phyloP scores from a whole-genome alignment of 2,888 invertebrate genomes.

The Spisula solida region DNA sequence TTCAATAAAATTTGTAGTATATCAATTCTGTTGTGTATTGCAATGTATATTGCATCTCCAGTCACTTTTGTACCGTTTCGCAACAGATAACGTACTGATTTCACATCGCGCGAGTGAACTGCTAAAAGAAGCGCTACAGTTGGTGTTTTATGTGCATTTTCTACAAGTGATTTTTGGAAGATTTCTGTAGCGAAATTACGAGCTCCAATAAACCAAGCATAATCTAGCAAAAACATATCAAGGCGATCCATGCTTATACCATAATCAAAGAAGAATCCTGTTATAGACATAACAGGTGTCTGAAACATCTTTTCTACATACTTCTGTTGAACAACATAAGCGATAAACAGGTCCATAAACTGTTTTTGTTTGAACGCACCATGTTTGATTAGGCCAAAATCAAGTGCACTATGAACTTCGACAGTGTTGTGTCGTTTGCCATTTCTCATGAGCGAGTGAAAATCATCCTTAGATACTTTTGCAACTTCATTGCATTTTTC shows the following conservation, averaged over 20 bases:
- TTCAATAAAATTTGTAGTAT: constrained; percentile 39
- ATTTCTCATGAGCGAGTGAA: background rate
- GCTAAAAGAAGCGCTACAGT: constrained; percentile 36
- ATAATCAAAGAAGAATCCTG: constrained; percentile 46
- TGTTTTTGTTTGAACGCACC: constrained; percentile 25
- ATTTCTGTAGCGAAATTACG: constrained; percentile 33
- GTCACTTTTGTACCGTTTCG: constrained; percentile 34
- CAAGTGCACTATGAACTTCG: constrained; percentile 28
- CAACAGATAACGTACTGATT: constrained; percentile 41
- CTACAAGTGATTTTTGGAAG: background rate
- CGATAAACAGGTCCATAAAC: constrained; percentile 43
- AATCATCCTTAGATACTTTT: background rate
- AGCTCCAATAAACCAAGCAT: constrained; percentile 36
- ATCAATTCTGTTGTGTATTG: constrained; percentile 35
- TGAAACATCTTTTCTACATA: constrained; percentile 19
- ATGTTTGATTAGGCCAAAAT: constrained; percentile 45
- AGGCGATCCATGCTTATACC: constrained; percentile 37
- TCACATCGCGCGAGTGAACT: constrained; percentile 31
- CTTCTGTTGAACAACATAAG: constrained; percentile 17
- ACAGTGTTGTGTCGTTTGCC: constrained; percentile 11
- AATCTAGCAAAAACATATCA: constrained; percentile 37
- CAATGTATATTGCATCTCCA: constrained; percentile 55
- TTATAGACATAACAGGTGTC: constrained; percentile 38
- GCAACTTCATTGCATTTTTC: background rate
- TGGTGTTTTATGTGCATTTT: constrained; percentile 16